phyloP scores from a whole-genome alignment of 2,113 vertebrate species.

The Vicugna pacos region DNA sequence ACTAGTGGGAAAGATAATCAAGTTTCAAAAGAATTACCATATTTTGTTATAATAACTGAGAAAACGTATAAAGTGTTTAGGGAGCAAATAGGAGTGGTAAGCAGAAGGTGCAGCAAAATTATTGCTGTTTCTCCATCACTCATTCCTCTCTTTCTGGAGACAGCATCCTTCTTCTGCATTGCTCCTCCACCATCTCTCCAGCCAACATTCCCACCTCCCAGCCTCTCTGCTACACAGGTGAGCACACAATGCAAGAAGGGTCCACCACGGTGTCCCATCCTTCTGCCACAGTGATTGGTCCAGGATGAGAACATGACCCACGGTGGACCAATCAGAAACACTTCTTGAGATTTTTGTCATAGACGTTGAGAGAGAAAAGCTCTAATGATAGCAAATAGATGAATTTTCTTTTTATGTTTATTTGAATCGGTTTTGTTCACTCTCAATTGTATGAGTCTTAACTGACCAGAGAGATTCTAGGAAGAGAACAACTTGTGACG shows the following conservation, averaged over 20 bases:
- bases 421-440: background rate
- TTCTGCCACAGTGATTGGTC: background rate
- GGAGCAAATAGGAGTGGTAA: background rate
- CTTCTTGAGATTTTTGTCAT: background rate
- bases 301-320: background rate
- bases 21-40: background rate
- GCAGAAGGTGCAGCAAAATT: background rate
- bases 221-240: fast-evolving
- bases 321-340: background rate
- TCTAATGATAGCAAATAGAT: background rate
- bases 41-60: background rate
- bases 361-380: background rate
- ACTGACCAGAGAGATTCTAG: background rate
- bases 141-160: no score
- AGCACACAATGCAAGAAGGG: background rate
- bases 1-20: background rate
- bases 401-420: background rate
- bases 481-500: background rate
- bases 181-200: fast-evolving
- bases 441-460: background rate
- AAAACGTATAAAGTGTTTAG: background rate
- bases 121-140: fast-evolving
- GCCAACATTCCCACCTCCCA: fast-evolving
- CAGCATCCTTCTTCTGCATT: background rate
- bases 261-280: no score